Evolutionary conservation across 2,888 invertebrate species (phyloP), one percentile per base, ranked within the genome.

Genomic region (Sicus ferrugineus): DNA sequence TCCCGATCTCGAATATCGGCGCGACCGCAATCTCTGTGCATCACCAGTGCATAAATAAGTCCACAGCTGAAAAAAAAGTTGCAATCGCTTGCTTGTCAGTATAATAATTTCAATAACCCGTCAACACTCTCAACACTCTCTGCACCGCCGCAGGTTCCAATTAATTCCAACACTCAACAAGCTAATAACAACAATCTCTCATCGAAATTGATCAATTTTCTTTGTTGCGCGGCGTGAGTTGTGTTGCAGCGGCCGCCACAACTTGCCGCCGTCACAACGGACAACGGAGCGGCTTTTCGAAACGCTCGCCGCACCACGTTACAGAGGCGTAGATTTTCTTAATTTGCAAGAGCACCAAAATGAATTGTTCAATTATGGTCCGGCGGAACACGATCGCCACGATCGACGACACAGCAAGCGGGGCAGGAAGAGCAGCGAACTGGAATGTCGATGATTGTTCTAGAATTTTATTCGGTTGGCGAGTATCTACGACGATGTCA

Each of bases 181-280:
- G 48, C 58, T 67, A 58, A 67, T 67, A 67, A 67, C 59, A 46
- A 67, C 67, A 67, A 67, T 67, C 67, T 59, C 50, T 67, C 67
- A 67, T 48, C 59, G 28, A 59, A 67, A 58, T 67, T 67, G 67
- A 67, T 6, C 67, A 67, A 67, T 66, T 66, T 66, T 26, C 26
- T 42, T 66, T 34, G 42, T 58, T 38, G 56, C 23, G 28, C 38
- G 19, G 28, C 56, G 58, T 42, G 56, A 66, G 34, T 42, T 38
- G 28, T n/a, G 56, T n/a, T 46, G 58, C 23, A 46, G 66, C 58
- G 56, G 66, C 56, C 1, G 50, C 14, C 58, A 28, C 56, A 66
- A 58, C 42, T 58, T 66, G 38, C 38, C 58, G 16, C 23, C 30
- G 30, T 19, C 56, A 19, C 19, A 26, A 16, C 26, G 19, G 34